Conservation (phyloP, 2,888 invertebrate genomes). For the Rhagium mordax region DNA sequence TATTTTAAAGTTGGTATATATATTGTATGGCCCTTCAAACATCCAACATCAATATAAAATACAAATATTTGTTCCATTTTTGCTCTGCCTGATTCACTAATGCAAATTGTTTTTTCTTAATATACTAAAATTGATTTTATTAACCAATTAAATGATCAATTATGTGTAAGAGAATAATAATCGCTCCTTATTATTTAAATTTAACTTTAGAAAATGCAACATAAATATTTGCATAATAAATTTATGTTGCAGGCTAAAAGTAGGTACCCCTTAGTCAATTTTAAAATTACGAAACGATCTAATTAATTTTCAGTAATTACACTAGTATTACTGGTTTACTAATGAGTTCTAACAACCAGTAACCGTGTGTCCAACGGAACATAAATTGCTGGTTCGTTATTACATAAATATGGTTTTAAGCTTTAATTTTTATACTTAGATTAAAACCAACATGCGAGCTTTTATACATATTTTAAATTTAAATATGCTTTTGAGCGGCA, state of each 20-base stretch:
- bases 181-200: background rate
- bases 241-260: background rate
- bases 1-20: no score
- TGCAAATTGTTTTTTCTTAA: no score
- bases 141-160: no score
- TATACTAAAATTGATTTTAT: no score
- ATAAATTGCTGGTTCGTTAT: conserved; percentile 38
- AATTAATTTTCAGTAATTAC: conserved; percentile 43
- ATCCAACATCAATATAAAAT: no score
- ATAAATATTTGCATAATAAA: background rate
- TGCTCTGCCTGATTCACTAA: no score
- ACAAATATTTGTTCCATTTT: no score
- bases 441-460: conserved; percentile 37
- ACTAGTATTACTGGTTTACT: conserved; percentile 28
- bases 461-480: conserved; percentile 21
- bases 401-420: conserved; percentile 40
- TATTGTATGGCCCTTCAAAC: no score
- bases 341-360: conserved; percentile 45
- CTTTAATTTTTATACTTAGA: conserved; percentile 43
- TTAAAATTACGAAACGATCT: conserved; percentile 17
- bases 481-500: background rate
- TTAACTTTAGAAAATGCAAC: background rate
- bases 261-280: conserved; percentile 10
- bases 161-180: no score
- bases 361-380: conserved; percentile 41